Evolutionary conservation across 1,140 invertebrate genomes (phyloP).

Genomic region (Caerostris darwini): DNA sequence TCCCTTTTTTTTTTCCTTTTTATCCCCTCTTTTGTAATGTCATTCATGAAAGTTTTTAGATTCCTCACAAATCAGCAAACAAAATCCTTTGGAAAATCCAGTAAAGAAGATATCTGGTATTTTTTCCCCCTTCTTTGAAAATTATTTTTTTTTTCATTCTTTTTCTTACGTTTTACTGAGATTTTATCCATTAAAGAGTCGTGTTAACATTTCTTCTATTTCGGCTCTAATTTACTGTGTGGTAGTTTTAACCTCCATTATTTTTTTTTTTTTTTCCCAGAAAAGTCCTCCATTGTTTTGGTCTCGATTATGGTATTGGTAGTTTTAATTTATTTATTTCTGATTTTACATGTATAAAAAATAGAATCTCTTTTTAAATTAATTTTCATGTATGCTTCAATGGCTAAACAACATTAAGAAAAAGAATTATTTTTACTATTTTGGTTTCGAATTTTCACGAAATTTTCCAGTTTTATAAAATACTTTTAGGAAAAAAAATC

Average conservation of each 20-base stretch:
- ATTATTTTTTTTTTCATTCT: neutral
- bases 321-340: neutral
- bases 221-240: neutral
- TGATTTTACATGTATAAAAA: too few relatives aligned
- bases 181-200: conserved; percentile 40
- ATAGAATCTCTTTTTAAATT: too few relatives aligned
- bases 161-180: neutral
- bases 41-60: conserved; percentile 31
- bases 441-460: too few relatives aligned
- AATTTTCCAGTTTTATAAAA: too few relatives aligned
- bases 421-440: too few relatives aligned
- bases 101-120: neutral
- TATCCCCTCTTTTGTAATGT: conserved; percentile 8
- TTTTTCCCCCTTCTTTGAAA: neutral
- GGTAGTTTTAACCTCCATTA: neutral
- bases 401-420: too few relatives aligned
- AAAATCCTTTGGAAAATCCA: conserved; percentile 24
- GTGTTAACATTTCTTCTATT: conserved; percentile 36
- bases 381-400: too few relatives aligned
- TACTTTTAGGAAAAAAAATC: too few relatives aligned
- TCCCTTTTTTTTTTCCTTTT: neutral
- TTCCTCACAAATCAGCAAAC: conserved; percentile 20
- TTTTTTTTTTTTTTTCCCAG: neutral
- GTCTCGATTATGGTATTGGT: neutral
- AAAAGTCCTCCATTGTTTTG: conserved; percentile 1